A percentile compares a stretch with the other conserved stretches of the same genome.
These are phyloP conservation scores for Pterocles orientalis DNA, from an alignment of 2,113 vertebrate species.

Conservation along the genomic window DNA sequence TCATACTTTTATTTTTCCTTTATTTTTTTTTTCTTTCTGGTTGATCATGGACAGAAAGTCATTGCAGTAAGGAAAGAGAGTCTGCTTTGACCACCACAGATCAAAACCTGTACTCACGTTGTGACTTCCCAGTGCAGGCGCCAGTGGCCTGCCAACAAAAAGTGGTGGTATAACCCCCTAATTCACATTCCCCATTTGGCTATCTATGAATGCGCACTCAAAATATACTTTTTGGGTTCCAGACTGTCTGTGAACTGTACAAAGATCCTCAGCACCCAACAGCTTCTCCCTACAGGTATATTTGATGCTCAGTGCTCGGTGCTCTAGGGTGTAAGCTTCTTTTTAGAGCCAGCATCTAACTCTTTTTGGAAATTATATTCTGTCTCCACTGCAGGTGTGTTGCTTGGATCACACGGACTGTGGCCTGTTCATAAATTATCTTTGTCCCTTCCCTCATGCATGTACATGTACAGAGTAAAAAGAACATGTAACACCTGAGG, in stretches of 20 bases:
- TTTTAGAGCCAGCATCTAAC: neutral
- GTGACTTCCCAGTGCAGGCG: neutral
- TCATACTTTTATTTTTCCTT: neutral
- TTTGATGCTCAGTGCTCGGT: neutral
- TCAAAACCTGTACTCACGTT: neutral
- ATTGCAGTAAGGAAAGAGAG: neutral
- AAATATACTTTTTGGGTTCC: neutral
- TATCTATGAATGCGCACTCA: neutral
- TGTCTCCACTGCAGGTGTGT: neutral
- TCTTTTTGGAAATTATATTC: neutral
- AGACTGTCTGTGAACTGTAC: neutral
- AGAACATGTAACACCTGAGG: neutral
- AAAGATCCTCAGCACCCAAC: neutral
- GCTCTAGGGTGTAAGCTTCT: neutral
- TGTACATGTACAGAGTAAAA: neutral
- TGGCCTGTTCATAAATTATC: neutral
- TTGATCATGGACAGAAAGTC: neutral
- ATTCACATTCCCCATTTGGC: neutral
- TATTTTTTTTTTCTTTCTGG: neutral
- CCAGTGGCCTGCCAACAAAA: neutral
- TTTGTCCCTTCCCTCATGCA: neutral
- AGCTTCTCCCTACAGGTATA: neutral
- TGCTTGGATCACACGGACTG: neutral
- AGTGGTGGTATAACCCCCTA: neutral
- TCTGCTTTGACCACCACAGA: neutral